Evolutionary conservation across 1,140 invertebrate genomes (phyloP).

Genomic region (Calliopsis andreniformis): DNA sequence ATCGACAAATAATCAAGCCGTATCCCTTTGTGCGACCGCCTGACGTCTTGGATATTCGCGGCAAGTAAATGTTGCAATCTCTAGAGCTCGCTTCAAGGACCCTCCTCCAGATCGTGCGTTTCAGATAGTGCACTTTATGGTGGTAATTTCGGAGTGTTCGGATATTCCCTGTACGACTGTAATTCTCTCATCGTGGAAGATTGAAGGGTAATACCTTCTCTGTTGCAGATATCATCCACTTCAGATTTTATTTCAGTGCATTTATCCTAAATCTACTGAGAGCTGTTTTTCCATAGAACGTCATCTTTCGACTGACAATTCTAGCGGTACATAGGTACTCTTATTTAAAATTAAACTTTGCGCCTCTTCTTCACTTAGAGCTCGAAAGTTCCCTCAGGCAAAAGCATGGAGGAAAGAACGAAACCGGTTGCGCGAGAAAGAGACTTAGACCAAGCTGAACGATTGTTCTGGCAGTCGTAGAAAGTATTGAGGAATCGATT

Average conservation of each 20-base stretch:
- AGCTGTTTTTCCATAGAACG: too few relatives aligned
- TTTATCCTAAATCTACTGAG: too few relatives aligned
- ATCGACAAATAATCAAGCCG: background rate
- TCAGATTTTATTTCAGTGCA: too few relatives aligned
- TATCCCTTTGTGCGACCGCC: background rate
- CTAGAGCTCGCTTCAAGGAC: background rate
- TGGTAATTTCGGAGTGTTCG: background rate
- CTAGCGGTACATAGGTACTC: too few relatives aligned
- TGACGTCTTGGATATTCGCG: too few relatives aligned
- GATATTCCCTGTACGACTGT: background rate
- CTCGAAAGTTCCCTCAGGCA: too few relatives aligned
- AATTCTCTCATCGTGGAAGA: background rate
- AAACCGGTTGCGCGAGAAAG: conserved; percentile 1
- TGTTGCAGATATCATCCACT: too few relatives aligned
- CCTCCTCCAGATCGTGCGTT: background rate
- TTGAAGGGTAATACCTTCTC: too few relatives aligned
- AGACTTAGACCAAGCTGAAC: too few relatives aligned
- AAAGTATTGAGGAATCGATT: conserved; percentile 28
- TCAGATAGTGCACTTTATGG: background rate
- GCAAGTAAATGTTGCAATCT: background rate
- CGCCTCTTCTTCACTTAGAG: too few relatives aligned
- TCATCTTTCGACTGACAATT: too few relatives aligned
- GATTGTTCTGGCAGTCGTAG: conserved; percentile 30
- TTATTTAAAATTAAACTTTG: too few relatives aligned
- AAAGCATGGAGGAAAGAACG: background rate